Percentiles rank a stretch among this genome's conserved stretches.
Evolutionary conservation across 2,113 vertebrate genomes (phyloP).

Genomic region (Hylia prasina): DNA sequence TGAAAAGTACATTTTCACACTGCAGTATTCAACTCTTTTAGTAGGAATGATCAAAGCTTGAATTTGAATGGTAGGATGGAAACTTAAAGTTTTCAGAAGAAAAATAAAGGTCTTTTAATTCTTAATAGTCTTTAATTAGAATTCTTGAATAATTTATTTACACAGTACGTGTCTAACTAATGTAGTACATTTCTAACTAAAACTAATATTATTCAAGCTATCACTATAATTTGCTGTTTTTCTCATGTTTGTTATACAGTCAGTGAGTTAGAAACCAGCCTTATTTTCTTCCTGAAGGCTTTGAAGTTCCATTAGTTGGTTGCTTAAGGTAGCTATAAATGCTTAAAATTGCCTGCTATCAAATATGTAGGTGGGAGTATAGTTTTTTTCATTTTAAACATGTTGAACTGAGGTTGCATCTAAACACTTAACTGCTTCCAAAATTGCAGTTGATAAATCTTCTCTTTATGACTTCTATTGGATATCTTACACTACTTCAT

Average conservation of each 20-base stretch:
- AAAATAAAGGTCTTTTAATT: constrained; percentile 22
- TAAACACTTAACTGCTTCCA: not conserved
- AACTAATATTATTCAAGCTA: not conserved
- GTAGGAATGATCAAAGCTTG: not conserved
- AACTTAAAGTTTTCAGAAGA: not conserved
- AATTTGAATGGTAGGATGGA: not conserved
- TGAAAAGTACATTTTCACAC: constrained; percentile 1
- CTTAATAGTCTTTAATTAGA: not conserved
- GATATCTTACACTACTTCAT: not conserved
- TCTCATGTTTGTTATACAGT: not conserved
- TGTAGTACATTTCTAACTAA: not conserved
- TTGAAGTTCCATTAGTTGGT: not conserved
- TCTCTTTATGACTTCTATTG: not conserved
- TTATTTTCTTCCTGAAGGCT: not conserved
- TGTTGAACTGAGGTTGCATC: not conserved
- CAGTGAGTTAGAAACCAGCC: not conserved
- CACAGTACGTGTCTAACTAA: not conserved
- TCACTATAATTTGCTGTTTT: not conserved
- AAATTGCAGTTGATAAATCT: not conserved
- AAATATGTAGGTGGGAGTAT: not conserved
- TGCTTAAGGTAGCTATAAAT: not conserved
- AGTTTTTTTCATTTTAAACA: not conserved
- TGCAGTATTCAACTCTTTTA: not conserved
- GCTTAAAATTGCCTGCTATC: not conserved
- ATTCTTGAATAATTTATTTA: not conserved